These are phyloP conservation scores for Gerosis bhagava DNA, from an alignment of 2,888 invertebrate species.

Conservation along the genomic window DNA sequence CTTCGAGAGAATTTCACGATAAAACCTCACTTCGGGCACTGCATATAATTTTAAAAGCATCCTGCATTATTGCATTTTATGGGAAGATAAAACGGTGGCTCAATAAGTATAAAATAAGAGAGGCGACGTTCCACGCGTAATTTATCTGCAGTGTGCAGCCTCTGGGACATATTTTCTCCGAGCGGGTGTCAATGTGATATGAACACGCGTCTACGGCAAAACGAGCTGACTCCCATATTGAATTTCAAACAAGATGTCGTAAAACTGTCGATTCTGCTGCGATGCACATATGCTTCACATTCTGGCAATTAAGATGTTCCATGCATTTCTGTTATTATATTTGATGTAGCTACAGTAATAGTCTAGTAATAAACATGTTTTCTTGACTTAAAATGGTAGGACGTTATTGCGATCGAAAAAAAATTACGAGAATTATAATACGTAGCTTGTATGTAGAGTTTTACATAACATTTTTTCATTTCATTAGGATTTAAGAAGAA, in stretches of 20 bases:
- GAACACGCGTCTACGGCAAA: constrained; percentile 17
- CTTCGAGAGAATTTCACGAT: constrained; percentile 32
- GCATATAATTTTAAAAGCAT: constrained; percentile 62
- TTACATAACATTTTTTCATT: too few relatives aligned
- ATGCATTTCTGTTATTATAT: too few relatives aligned
- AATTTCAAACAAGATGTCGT: constrained; percentile 12
- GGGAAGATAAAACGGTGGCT: constrained; percentile 62
- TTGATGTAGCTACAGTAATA: too few relatives aligned
- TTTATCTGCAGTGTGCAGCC: constrained; percentile 38
- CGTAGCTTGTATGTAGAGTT: too few relatives aligned
- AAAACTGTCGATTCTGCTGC: too few relatives aligned
- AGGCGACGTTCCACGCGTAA: constrained; percentile 42
- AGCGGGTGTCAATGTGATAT: constrained; percentile 31
- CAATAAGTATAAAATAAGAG: constrained; percentile 69
- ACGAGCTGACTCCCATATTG: constrained; percentile 11
- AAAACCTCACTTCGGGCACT: constrained; percentile 35
- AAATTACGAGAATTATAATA: too few relatives aligned
- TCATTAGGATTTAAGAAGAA: too few relatives aligned
- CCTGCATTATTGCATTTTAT: constrained; percentile 62
- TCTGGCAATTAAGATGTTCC: too few relatives aligned
- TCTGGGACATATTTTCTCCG: constrained; percentile 37
- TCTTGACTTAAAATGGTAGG: too few relatives aligned
- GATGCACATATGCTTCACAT: too few relatives aligned
- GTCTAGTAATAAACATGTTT: too few relatives aligned
- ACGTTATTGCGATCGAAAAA: too few relatives aligned